A percentile compares a stretch with the other conserved stretches of the same genome.
phyloP scores from a whole-genome alignment of 2,113 vertebrate genomes.

The Thalassarche chlororhynchos region DNA sequence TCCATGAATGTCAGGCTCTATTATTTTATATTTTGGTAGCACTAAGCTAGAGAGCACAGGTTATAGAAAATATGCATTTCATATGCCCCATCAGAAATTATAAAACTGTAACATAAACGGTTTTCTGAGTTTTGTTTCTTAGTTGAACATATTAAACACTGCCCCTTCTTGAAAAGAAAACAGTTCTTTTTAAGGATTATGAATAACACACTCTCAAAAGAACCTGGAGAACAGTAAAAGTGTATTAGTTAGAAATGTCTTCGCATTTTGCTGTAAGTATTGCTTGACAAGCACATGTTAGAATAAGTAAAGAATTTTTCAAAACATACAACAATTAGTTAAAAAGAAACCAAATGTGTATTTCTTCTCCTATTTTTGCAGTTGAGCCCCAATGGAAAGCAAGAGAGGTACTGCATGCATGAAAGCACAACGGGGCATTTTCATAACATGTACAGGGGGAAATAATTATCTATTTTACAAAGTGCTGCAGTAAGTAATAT shows the following conservation, averaged over 20 bases:
- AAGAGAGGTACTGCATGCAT: neutral
- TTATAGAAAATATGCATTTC: neutral
- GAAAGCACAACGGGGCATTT: neutral
- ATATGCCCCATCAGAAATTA: neutral
- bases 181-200: neutral
- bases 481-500: neutral
- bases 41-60: neutral
- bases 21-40: neutral
- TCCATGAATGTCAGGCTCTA: neutral
- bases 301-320: neutral
- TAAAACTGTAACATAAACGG: neutral
- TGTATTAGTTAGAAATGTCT: neutral
- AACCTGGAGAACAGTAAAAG: neutral
- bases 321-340: neutral
- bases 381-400: neutral
- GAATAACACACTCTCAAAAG: neutral
- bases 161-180: neutral
- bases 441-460: neutral
- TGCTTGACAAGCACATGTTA: neutral
- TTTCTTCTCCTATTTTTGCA: neutral
- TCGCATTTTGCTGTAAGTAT: neutral
- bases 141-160: neutral
- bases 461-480: neutral
- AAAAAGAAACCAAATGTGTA: neutral
- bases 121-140: neutral